phyloP scores from a whole-genome alignment of 2,797 vertebrate species.

The Coregonus ussuriensis region DNA sequence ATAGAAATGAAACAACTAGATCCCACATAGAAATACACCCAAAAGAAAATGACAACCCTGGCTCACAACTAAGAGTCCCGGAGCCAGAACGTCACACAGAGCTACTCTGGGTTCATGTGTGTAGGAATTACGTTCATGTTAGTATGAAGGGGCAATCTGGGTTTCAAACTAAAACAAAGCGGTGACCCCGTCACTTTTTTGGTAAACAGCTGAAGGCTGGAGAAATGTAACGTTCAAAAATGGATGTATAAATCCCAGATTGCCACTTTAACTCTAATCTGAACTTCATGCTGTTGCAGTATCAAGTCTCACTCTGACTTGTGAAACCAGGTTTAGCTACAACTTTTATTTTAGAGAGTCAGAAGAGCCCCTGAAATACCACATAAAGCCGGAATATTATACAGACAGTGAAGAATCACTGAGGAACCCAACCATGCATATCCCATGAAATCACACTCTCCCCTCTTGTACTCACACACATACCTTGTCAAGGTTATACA shows the following conservation, averaged over 20 bases:
- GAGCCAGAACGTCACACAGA: too few species aligned
- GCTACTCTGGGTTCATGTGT: neutral
- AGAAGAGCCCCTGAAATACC: neutral
- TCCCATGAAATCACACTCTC: neutral
- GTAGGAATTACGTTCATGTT: neutral
- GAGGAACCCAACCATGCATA: neutral
- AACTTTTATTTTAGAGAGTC: neutral
- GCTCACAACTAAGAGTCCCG: too few species aligned
- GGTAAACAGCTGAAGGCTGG: neutral
- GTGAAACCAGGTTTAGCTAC: neutral
- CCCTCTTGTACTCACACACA: neutral
- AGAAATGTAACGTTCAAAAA: neutral
- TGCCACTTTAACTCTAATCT: neutral
- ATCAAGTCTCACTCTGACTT: neutral
- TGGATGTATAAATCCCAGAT: neutral
- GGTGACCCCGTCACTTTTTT: too few species aligned
- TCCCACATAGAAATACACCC: too few species aligned
- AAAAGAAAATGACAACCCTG: too few species aligned
- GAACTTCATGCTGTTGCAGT: neutral
- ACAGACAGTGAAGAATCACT: neutral
- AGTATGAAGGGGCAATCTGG: neutral
- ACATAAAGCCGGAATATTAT: neutral
- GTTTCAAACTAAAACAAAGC: too few species aligned
- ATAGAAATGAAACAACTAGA: too few species aligned
- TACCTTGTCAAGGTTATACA: slow-evolving; percentile 4